Base-by-base conservation (phyloP, 2,113 vertebrate species). In the Gila orcuttii region DNA sequence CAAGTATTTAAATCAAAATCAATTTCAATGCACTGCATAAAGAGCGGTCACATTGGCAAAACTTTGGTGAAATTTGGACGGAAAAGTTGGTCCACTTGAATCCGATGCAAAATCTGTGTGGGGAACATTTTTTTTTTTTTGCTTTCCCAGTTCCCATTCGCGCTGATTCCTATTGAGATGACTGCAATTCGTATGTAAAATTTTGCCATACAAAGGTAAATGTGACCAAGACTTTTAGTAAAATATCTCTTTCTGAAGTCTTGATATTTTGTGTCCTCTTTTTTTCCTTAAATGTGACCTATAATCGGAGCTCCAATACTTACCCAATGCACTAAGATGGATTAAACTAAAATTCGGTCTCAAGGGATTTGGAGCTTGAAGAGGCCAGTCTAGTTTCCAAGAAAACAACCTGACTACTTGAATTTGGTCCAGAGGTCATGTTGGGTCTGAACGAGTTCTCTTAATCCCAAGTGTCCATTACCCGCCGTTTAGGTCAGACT, bases 351-450 rank as follows among this genome's bases (percentile, higher is more conserved):
- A 83, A 66, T 82, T 82, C 25, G 23, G 84, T 33, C 80, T 68
- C 19, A 59, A 71, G 6, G 50, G 68, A 83, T 83, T 83, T 73
- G 68, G 82, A 28, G 80, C 64, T 77, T 57, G 78, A 17, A 71
- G 59, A 60, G 52, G 87, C 82, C 76, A 68, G 59, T 69, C 79
- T 69, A 6, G 80, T 71, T 88, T 85, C 83, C 39, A 23, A 74
- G 50, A 90, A 86, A 73, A 88, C 79, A 90, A 88, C 73, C 25
- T 73, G 79, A 89, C 66, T 81, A 47, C 28, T 52, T 23, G 13
- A 36, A 45, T 6, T 80, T 36, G 42, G 3, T 42, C 71, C 89
- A 90, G 80, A 25, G 77, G 85, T 76, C 59, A 82, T 83, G 10
- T 59, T 68, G 68, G 7, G 57, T 79, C 85, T 66, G 42, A 60